phyloP scores from a whole-genome alignment of 2,113 vertebrate genomes.

The Acanthochromis polyacanthus region DNA sequence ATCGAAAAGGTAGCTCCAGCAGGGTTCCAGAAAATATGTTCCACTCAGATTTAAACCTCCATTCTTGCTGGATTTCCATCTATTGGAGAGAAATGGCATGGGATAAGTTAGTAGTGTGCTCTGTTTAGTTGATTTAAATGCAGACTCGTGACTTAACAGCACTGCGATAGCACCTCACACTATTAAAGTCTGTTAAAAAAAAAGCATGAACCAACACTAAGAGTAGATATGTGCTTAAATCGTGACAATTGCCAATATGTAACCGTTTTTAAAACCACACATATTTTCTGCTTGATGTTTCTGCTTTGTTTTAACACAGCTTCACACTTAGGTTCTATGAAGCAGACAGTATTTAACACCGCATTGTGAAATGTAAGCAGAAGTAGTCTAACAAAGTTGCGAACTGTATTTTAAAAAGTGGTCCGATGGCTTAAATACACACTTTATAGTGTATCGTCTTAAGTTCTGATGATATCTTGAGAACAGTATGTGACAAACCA shows the following conservation, averaged over 20 bases:
- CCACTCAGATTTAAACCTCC: conserved; percentile 43
- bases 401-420: neutral
- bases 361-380: neutral
- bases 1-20: conserved; percentile 80
- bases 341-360: neutral
- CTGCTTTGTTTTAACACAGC: neutral
- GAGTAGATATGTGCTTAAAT: conserved; percentile 32
- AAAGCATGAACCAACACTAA: conserved; percentile 40
- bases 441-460: neutral
- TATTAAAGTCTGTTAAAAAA: neutral
- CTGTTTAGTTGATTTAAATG: neutral
- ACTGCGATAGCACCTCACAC: neutral
- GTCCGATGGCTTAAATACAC: no score
- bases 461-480: neutral
- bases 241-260: conserved; percentile 25
- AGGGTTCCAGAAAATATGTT: conserved; percentile 39
- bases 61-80: conserved; percentile 54
- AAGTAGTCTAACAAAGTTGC: neutral
- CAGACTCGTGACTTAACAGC: neutral
- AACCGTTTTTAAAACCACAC: conserved; percentile 15
- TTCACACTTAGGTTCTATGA: neutral
- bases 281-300: conserved; percentile 14
- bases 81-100: conserved; percentile 29
- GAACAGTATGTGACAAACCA: conserved; percentile 2
- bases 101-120: neutral